phyloP scores from a whole-genome alignment of 2,797 vertebrate genomes.

The Oreochromis mossambicus region DNA sequence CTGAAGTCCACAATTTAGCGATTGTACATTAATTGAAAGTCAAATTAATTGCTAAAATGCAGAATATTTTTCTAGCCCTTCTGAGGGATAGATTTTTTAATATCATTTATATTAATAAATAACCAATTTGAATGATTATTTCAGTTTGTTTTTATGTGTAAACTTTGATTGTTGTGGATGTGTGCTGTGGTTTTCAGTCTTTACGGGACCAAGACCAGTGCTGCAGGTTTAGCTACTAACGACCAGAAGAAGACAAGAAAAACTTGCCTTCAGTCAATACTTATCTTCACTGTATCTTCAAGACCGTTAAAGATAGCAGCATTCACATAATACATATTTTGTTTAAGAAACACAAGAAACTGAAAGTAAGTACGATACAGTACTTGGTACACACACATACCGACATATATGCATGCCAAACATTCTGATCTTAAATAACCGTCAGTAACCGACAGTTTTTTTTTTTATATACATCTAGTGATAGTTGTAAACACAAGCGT shows the following conservation, averaged over 20 bases:
- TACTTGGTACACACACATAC: background rate
- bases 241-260: background rate
- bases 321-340: background rate
- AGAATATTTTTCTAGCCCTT: background rate
- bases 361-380: background rate
- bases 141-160: background rate
- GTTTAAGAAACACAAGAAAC: background rate
- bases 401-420: background rate
- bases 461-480: background rate
- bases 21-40: background rate
- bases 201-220: background rate
- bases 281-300: background rate
- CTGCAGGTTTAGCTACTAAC: background rate
- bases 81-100: background rate
- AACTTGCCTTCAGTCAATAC: background rate
- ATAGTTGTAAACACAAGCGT: background rate
- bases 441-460: fast-evolving
- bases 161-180: background rate
- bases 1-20: background rate
- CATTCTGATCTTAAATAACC: background rate
- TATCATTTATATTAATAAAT: background rate
- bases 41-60: background rate
- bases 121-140: background rate
- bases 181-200: background rate
- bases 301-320: background rate